Percentiles rank a stretch among this genome's conserved stretches.
phyloP scores from a whole-genome alignment of 2,797 vertebrate species.

The Thunnus albacares region DNA sequence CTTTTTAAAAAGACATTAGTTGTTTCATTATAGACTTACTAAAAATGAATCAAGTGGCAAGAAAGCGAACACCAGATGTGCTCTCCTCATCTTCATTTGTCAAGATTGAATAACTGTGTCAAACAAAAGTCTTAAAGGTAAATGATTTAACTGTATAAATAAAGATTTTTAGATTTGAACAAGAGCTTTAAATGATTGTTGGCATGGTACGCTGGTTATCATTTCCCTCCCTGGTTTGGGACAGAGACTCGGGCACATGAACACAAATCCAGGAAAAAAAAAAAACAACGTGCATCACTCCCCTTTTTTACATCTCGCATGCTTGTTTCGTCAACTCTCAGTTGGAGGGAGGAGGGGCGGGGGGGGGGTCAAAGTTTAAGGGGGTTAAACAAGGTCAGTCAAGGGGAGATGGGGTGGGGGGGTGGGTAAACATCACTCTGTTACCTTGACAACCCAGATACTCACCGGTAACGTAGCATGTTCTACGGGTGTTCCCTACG shows the following conservation, averaged over 20 bases:
- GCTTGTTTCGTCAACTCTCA: constrained; percentile 39
- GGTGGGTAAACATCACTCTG: constrained; percentile 66
- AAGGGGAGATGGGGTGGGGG: background rate
- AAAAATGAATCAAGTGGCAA: background rate
- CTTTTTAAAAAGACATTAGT: background rate
- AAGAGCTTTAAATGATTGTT: background rate
- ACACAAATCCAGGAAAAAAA: constrained; percentile 39
- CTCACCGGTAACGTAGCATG: constrained; percentile 89
- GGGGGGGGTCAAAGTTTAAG: constrained; percentile 25
- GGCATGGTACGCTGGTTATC: background rate
- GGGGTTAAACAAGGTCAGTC: constrained; percentile 63
- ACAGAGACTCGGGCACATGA: constrained; percentile 2
- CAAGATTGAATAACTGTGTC: background rate
- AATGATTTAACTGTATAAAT: background rate
- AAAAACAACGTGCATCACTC: constrained; percentile 52
- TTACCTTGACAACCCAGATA: constrained; percentile 66
- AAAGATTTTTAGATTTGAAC: background rate
- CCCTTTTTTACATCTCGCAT: constrained; percentile 28
- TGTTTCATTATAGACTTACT: too few relatives aligned
- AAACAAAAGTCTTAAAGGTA: background rate
- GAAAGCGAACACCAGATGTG: constrained; percentile 4
- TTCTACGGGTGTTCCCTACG: constrained; percentile 82
- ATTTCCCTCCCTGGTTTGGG: constrained; percentile 23
- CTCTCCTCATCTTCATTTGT: background rate
- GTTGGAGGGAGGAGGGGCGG: background rate